Base-by-base conservation (phyloP, 1,140 invertebrate genomes). In the Heliothis virescens region DNA sequence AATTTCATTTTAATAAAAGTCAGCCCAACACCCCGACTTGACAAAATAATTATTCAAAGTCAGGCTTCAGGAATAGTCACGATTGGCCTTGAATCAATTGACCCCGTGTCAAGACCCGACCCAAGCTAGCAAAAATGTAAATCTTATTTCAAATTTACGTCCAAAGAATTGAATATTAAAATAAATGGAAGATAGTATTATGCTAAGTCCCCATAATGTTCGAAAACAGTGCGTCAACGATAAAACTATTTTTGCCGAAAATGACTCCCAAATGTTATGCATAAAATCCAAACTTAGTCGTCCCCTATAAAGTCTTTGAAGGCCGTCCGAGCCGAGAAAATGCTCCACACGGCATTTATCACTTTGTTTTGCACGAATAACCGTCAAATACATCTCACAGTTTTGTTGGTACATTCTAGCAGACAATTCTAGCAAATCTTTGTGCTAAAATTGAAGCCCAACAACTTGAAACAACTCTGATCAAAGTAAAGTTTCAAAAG, bases 341-440 rank as follows among this genome's bases (percentile, higher is more conserved):
- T 48, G 63, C 18, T 67, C 41, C 63, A 57, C 52, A 72, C 52
- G 18, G n/a, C 21, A 72, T 57, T 57, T 72, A 34, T 55, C 69
- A 55, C 69, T 72, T 72, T 41, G 69, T 72, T 41, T 72, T 72
- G 52, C 63, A 50, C 47, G 63, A 47, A 50, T 21, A 48, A 10
- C 26, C 53, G 34, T 72, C 52, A 72, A 74, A 74, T 12, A 60
- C 41, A 74, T 47, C 60, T 74, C 53, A 74, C 34, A 62, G 53
- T 34, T 26, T 60, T 48, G 41, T 60, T 60, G 12, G 15, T 41
- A 48, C n/a, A 74, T 26, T 26, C 21, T 26, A 26, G 21, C 21
- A 26, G 21, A 26, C 21, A 50, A 74, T 16, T 18, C 53, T 7
- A 74, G 48, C 34, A 74, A 74, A 74, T 57, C 50, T 50, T 47